phyloP scores from a whole-genome alignment of 2,888 invertebrate species.

The Chloroclysta siterata region DNA sequence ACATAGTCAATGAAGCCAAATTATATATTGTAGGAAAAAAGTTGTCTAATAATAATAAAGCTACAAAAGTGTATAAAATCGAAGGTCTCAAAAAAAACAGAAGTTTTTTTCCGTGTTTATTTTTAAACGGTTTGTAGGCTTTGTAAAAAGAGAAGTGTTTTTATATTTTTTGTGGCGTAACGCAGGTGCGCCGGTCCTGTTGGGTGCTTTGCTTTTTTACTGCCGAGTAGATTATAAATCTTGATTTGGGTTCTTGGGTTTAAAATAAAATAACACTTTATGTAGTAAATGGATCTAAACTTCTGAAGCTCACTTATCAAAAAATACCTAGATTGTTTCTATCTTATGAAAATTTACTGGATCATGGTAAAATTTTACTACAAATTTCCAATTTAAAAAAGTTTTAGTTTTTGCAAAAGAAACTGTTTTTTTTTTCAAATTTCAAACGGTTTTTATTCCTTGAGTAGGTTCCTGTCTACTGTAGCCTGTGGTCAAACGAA shows the following conservation, averaged over 20 bases:
- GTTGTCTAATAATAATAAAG: not conserved
- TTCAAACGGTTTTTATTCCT: slow-evolving; percentile 1
- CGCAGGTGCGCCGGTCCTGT: slow-evolving; percentile 70
- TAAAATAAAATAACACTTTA: slow-evolving; percentile 27
- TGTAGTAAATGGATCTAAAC: not conserved
- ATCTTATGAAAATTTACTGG: not conserved
- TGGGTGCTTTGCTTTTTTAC: slow-evolving; percentile 52
- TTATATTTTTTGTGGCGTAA: slow-evolving; percentile 71
- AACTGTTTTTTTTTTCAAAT: not conserved
- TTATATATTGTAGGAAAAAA: not conserved
- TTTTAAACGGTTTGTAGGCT: slow-evolving; percentile 41
- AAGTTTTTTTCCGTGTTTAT: slow-evolving; percentile 40
- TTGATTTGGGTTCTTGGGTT: slow-evolving; percentile 22
- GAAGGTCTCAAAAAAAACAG: slow-evolving; percentile 14
- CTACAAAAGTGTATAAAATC: slow-evolving; percentile 21
- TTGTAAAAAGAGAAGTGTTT: slow-evolving; percentile 51
- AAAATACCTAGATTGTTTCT: not conserved
- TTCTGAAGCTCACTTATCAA: slow-evolving; percentile 1
- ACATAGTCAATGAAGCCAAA: not conserved
- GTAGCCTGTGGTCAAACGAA: slow-evolving; percentile 19
- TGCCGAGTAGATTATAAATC: slow-evolving; percentile 34
- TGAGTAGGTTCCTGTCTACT: slow-evolving; percentile 1
- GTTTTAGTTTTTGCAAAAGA: not conserved
- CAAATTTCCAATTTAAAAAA: not conserved
- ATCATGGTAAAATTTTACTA: too few relatives aligned